Evolutionary conservation across 2,888 invertebrate species (phyloP), one percentile per base, ranked within the genome.

Genomic region (Epinotia demarniana): DNA sequence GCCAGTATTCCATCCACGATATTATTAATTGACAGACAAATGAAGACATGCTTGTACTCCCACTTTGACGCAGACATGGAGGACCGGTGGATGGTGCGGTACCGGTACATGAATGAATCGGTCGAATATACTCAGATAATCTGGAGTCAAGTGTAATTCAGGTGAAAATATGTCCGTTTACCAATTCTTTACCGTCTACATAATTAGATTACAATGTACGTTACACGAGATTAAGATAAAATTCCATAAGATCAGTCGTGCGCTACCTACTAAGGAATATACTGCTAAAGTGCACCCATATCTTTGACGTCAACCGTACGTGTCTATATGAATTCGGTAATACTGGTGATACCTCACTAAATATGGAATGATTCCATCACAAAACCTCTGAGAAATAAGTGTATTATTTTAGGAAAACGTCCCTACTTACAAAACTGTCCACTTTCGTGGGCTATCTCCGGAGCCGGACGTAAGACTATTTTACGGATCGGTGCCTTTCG

Each of bases 401-500:
- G 57, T 70, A 74, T 64, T 70, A 64, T 70, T 74, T 70, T 64
- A 60, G 64, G 64, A 75, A 73, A 68, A 70, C 64, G 64, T 70
- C 70, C 67, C 55, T 61, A 27, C 55, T 75, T 67, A 80, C 80
- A 79, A 80, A 81, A 80, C 78, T 81, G 77, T 81, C 78, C 82
- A 79, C 81, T 84, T 82, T 83, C 82, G 81, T 80, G 81, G 80
- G 79, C 66, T 83, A 79, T 81, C 79, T 77, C 82, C 82, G 80
- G 77, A 80, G 84, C 85, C 80, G 83, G 84, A 82, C 83, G 78
- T 81, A 80, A 83, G 79, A 85, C 84, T 85, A 88, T 87, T 88
- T 87, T 83, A 84, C 84, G 86, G 84, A 82, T 86, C 85, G 85
- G 81, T 87, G 86, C 81, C 79, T 78, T 80, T 77, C 81, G 80